Evolutionary conservation across 2,113 vertebrate species (phyloP).

Genomic region (Solenodon paradoxus): DNA sequence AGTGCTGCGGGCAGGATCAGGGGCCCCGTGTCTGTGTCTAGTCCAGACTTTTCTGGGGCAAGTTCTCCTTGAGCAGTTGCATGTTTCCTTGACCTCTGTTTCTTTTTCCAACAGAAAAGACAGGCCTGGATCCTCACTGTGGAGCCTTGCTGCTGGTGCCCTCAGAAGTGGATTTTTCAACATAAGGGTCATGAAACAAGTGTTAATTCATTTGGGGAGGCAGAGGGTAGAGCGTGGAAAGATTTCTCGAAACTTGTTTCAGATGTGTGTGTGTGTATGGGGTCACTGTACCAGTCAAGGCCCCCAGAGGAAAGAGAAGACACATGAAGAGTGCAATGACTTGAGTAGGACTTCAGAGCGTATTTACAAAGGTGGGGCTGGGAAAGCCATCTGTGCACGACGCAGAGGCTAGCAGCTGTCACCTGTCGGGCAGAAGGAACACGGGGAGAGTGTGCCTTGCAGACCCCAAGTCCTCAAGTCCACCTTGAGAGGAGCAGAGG

Average conservation of each 20-base stretch:
- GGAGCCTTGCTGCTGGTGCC: accelerated
- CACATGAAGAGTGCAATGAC: not conserved
- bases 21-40: not conserved
- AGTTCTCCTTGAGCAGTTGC: not conserved
- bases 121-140: not conserved
- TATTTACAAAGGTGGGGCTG: not conserved
- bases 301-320: not conserved
- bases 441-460: not conserved
- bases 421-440: not conserved
- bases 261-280: not conserved
- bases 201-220: not conserved
- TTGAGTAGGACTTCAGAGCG: not conserved
- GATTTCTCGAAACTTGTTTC: not conserved
- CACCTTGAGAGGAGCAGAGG: not conserved
- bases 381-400: accelerated
- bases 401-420: not conserved
- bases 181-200: not conserved
- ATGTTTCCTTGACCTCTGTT: not conserved
- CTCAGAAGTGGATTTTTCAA: not conserved
- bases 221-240: not conserved
- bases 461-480: too few species aligned
- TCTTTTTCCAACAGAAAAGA: not conserved
- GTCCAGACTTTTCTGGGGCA: not conserved
- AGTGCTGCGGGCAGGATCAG: accelerated
- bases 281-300: not conserved